These are phyloP conservation scores for Neomonachus schauinslandi DNA, from an alignment of 2,113 vertebrate genomes.

Conservation along the genomic window DNA sequence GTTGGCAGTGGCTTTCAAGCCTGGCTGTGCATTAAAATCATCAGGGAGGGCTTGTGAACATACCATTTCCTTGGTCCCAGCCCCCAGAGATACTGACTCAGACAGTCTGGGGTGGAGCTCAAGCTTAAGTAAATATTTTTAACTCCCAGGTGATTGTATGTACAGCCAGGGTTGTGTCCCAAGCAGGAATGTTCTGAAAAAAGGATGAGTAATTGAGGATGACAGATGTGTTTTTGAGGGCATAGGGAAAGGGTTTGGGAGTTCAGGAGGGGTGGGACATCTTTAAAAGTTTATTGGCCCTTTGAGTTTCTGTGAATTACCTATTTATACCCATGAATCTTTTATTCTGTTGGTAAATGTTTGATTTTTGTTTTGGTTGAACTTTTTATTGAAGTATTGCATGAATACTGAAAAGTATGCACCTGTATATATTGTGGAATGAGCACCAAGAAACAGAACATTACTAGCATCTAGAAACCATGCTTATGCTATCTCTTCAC, in stretches of 20 bases:
- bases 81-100: constrained; percentile 6
- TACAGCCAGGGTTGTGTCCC: neutral
- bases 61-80: neutral
- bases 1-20: neutral
- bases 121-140: neutral
- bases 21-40: neutral
- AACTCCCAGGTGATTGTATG: neutral
- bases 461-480: neutral
- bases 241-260: neutral
- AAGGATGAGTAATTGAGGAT: neutral
- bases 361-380: constrained; percentile 6
- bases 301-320: constrained; percentile 26
- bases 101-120: neutral
- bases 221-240: neutral
- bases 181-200: neutral
- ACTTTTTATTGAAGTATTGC: neutral
- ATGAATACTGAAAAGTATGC: neutral
- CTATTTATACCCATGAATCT: neutral
- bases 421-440: neutral
- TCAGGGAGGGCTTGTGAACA: neutral
- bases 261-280: neutral
- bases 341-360: neutral
- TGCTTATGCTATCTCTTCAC: neutral
- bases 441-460: neutral
- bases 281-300: neutral